These are phyloP conservation scores for Calameuta filiformis DNA, from an alignment of 2,888 invertebrate genomes.

Conservation along the genomic window DNA sequence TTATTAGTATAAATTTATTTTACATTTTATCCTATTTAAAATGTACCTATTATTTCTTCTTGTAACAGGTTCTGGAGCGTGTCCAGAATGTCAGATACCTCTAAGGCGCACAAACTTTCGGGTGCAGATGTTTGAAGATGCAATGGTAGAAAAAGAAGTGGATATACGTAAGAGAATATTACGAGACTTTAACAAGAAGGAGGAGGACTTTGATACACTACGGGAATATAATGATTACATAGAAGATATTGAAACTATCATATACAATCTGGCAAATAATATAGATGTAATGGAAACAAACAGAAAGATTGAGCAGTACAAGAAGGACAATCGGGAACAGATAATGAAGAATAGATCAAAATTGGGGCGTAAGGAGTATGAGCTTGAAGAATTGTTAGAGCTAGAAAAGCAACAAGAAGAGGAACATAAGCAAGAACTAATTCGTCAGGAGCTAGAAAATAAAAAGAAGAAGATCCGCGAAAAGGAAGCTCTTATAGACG, in stretches of 20 bases:
- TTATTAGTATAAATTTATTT: neutral
- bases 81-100: slow-evolving; percentile 93
- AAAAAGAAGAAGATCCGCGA: slow-evolving; percentile 86
- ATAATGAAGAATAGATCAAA: slow-evolving; percentile 85
- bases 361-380: slow-evolving; percentile 83
- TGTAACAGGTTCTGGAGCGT: slow-evolving; percentile 85
- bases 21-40: neutral
- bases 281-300: slow-evolving; percentile 90
- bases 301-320: slow-evolving; percentile 90
- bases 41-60: slow-evolving; percentile 10
- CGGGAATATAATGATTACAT: slow-evolving; percentile 95
- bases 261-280: slow-evolving; percentile 90
- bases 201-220: slow-evolving; percentile 88
- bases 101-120: slow-evolving; percentile 90
- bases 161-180: slow-evolving; percentile 91
- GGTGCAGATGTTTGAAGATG: slow-evolving; percentile 95
- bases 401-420: slow-evolving; percentile 84
- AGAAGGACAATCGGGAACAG: slow-evolving; percentile 87
- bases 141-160: slow-evolving; percentile 96
- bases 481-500: slow-evolving; percentile 94
- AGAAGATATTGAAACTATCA: slow-evolving; percentile 92
- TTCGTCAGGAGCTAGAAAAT: slow-evolving; percentile 71
- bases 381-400: slow-evolving; percentile 86
- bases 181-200: slow-evolving; percentile 93
- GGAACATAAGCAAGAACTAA: slow-evolving; percentile 76